A percentile compares a stretch with the other conserved stretches of the same genome.
Conservation (phyloP, 2,888 invertebrate genomes). For the Tethea ocularis region DNA sequence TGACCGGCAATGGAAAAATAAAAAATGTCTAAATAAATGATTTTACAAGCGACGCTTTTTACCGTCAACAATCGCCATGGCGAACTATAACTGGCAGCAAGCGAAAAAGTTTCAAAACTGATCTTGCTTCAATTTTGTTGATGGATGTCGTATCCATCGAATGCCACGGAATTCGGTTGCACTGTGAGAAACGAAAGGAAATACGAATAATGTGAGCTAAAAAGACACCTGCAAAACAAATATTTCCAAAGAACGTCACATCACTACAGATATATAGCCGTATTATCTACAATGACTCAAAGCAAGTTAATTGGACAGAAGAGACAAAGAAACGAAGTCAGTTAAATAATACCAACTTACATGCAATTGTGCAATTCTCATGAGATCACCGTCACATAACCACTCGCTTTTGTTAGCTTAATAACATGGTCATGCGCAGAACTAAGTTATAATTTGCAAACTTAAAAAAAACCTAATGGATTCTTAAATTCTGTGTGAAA, state of each 20-base stretch:
- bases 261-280: background rate
- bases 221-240: background rate
- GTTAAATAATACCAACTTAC: background rate
- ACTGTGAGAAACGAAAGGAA: too few relatives aligned
- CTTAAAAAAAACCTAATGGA: background rate
- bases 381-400: background rate
- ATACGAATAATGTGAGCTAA: background rate
- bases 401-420: background rate
- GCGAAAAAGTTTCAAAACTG: too few relatives aligned
- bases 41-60: too few relatives aligned
- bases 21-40: too few relatives aligned
- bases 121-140: too few relatives aligned
- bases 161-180: too few relatives aligned
- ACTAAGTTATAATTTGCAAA: background rate
- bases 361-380: slow-evolving; percentile 1
- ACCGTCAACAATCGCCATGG: too few relatives aligned
- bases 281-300: background rate
- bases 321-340: slow-evolving; percentile 4
- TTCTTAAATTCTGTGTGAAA: background rate
- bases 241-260: too few relatives aligned
- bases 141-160: too few relatives aligned
- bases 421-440: background rate
- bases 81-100: too few relatives aligned
- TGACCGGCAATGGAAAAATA: too few relatives aligned
- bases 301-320: background rate